Evolutionary conservation across 1,140 invertebrate species (phyloP), one percentile per base, ranked within the genome.

Genomic region (Sycobia sp.): DNA sequence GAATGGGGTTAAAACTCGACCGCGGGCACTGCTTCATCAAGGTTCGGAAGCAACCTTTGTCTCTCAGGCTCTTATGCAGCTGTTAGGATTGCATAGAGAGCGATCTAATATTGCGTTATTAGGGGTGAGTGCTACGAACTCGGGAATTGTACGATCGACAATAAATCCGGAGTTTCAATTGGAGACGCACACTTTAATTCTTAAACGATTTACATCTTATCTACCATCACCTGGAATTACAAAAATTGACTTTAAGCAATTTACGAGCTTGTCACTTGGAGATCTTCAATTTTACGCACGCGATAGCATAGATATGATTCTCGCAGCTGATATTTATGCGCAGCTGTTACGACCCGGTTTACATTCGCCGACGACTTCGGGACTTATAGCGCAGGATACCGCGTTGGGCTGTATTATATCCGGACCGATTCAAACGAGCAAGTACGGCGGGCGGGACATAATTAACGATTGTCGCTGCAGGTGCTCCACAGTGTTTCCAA

Each of bases 301-400:
- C 1, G 46, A 49, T 25, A 18, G 27, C 13, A 50, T 69, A 5
- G 65, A 67, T 34, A 13, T 69, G 0, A 61, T 69, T 2, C 27
- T 69, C 3, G 67, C 57, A 4, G 61, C 57, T n/a, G 64, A 62
- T 11, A 23, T 69, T 7, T 64, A 63, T 29, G 29, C 54, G 8
- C 18, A 34, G 13, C 39, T 69, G n/a, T 11, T 67, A 18, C 23
- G 38, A 38, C 2, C 46, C 4, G 67, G 62, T 0, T 16, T 69
- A 7, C 16, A 23, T 9, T 38, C 38, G 14, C 34, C 59, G 7
- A 43, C 36, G 4, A 8, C 22, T 16, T 32, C 58, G 2, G 8
- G 8, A 3, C 67, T 71, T 2, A 69, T 71, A 1, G 73, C 70
- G 20, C 72, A 76, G 65, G 51, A 73, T 14, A 76, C 72, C 0